These are phyloP conservation scores for Ellobius talpinus DNA, from an alignment of 2,113 vertebrate species.

Conservation along the genomic window DNA sequence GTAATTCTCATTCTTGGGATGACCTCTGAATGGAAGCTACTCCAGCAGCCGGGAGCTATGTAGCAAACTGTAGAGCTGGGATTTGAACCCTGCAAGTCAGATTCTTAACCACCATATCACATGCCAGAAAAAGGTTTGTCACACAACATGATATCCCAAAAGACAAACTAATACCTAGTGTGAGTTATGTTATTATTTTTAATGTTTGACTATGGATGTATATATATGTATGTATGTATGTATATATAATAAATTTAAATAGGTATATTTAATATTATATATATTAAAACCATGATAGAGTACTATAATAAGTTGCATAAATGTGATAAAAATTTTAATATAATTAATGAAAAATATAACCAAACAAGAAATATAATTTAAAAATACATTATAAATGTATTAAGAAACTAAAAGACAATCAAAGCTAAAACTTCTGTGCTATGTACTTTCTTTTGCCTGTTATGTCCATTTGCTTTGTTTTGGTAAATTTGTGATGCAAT, in stretches of 20 bases:
- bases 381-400: neutral
- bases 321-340: neutral
- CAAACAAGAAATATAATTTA: conserved; percentile 4
- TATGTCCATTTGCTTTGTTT: neutral
- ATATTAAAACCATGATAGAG: neutral
- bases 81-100: neutral
- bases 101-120: neutral
- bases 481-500: neutral
- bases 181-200: neutral
- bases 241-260: too few species aligned
- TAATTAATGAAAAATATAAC: neutral
- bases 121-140: neutral
- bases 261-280: neutral
- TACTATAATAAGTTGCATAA: neutral
- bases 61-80: neutral
- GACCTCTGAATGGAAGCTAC: neutral
- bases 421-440: neutral
- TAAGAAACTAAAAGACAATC: neutral
- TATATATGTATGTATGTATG: too few species aligned
- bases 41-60: neutral
- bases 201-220: neutral
- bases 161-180: neutral
- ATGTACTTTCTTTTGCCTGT: neutral
- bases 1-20: neutral
- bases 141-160: neutral